A percentile compares a stretch with the other conserved stretches of the same genome.
Evolutionary conservation across 2,113 vertebrate species (phyloP).

Genomic region (Erpornis zantholeuca): DNA sequence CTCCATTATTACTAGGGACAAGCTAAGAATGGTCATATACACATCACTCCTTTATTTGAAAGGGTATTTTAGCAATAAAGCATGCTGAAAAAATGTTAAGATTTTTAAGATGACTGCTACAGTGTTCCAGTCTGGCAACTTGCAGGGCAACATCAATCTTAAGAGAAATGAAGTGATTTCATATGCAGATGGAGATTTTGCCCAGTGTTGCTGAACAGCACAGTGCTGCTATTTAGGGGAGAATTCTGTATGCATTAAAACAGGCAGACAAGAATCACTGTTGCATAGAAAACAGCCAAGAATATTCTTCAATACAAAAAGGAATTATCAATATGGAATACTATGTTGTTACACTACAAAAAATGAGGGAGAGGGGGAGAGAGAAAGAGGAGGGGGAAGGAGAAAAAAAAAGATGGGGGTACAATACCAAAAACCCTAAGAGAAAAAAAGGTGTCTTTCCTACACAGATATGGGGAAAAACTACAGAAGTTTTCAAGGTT

Average conservation of each 20-base stretch:
- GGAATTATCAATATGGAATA: neutral
- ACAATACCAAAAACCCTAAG: neutral
- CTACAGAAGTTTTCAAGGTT: neutral
- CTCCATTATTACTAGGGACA: neutral
- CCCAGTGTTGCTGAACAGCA: slow-evolving; percentile 23
- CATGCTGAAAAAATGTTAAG: neutral
- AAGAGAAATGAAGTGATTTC: slow-evolving; percentile 45
- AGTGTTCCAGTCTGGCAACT: slow-evolving; percentile 39
- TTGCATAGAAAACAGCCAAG: slow-evolving; percentile 20
- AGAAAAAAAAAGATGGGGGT: fast-evolving
- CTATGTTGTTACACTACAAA: neutral
- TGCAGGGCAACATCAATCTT: slow-evolving; percentile 44
- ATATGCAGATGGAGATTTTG: slow-evolving; percentile 42
- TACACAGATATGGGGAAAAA: neutral
- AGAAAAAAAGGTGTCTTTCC: neutral
- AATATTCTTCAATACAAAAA: neutral
- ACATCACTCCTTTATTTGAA: neutral
- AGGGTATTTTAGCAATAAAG: neutral
- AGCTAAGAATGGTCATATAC: neutral
- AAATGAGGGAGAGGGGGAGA: no score
- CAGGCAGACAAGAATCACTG: neutral
- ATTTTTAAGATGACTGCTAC: slow-evolving; percentile 34
- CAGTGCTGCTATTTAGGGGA: neutral
- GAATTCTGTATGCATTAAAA: neutral
- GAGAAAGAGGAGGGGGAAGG: neutral